A percentile compares a stretch with the other conserved stretches of the same genome.
Conservation (phyloP, 2,797 vertebrate species). For the Leptodactylus fallax region DNA sequence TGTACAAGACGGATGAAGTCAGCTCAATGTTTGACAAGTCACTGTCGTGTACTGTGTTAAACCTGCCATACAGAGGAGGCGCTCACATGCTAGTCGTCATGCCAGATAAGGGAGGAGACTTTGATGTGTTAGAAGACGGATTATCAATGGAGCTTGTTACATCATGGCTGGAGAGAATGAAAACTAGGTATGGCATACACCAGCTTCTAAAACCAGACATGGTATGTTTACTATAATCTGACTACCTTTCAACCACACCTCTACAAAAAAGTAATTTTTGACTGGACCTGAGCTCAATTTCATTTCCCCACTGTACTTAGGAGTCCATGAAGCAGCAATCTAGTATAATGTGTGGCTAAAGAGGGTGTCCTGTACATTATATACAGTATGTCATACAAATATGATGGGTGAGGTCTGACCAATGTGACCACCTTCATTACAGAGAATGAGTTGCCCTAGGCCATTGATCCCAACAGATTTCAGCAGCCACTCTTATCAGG, state of each 20-base stretch:
- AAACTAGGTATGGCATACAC: constrained; percentile 74
- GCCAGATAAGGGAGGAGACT: constrained; percentile 80
- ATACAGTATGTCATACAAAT: neutral
- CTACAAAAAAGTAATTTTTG: neutral
- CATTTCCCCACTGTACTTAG: too few species aligned
- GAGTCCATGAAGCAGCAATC: neutral
- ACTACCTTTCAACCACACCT: neutral
- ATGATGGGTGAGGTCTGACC: neutral
- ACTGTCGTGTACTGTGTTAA: constrained; percentile 81
- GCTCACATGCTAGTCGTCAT: constrained; percentile 88
- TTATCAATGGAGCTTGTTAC: constrained; percentile 80
- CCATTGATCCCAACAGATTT: neutral
- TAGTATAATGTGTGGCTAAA: neutral
- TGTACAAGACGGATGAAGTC: constrained; percentile 80
- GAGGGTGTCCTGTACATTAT: neutral
- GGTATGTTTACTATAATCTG: too few species aligned
- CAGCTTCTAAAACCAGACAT: too few species aligned
- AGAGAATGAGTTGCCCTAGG: neutral
- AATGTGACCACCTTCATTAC: neutral
- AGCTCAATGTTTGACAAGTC: constrained; percentile 76
- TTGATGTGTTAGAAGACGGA: constrained; percentile 85
- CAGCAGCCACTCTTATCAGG: too few species aligned
- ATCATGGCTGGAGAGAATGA: constrained; percentile 82
- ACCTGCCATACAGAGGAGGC: constrained; percentile 83
- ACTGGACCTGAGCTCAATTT: too few species aligned